Evolutionary conservation across 2,797 vertebrate genomes (phyloP), one percentile per base, ranked within the genome.

Genomic region (Champsocephalus gunnari): DNA sequence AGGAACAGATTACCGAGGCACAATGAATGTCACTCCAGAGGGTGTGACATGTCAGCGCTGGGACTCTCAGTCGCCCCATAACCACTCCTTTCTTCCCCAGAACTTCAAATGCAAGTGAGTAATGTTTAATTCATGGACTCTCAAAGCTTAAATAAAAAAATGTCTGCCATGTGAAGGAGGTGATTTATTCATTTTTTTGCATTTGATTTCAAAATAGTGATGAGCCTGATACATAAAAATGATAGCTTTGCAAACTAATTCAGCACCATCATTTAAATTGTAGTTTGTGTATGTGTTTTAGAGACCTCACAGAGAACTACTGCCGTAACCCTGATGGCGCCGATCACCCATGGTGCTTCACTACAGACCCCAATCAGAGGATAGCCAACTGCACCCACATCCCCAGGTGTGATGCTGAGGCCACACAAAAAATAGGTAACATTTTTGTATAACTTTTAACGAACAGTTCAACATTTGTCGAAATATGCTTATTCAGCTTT

Each of bases 51-150:
- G 98, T 90, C 98, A 99, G 80, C 94, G 93, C 34, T 99, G 98
- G 98, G 97, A 98, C 85, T 95, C 96, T 0, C 97, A 99, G 85
- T 95, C 95, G 79, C 98, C 98, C 77, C 98, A 99, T 80, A 95
- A 95, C 74, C 98, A 99, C 85, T 96, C 97, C 44, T 96, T 97
- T 88, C 96, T 96, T 51, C 95, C 96, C 0, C 95, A 96, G 81
- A 97, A 97, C 95, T 99, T 97, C 94, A 98, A 97, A 88, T 99
- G 98, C 98, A 99, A 98, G 98, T 99, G 91, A 98, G 98, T 96
- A 79, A 81, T 66, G 28, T 21, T 45, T 57, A 60, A 21, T 55
- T 73, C 16, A 6, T 32, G 43, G n/a, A 5, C 50, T 34, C 64
- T 17, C 47, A 55, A 57, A 55, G 66, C 56, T 49, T 47, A 58